Evolutionary conservation across 2,797 vertebrate genomes (phyloP), one percentile per base, ranked within the genome.

Genomic region (Buceros bicornis): DNA sequence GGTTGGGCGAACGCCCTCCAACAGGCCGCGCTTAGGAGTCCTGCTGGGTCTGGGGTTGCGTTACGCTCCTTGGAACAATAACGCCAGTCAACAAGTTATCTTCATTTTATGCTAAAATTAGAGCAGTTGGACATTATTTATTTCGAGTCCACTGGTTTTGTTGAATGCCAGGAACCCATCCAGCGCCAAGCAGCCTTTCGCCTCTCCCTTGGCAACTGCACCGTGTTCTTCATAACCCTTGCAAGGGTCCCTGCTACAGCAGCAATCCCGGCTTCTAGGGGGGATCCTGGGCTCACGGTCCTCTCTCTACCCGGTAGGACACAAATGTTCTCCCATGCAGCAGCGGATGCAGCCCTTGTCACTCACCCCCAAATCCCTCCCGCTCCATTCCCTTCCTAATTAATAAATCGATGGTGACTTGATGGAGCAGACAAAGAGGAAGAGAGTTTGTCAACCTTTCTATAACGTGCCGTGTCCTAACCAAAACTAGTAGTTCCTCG

Each of bases 21-120:
- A 24, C 33, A 79, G 85, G 87, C 60, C 11, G 8, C 8, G 3
- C 58, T 54, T n/a, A 1, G 3, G 67, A 77, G 61, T 45, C 86
- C 74, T 56, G 71, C 69, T 60, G 70, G 21, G 65, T 90, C 92
- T 74, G 60, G 82, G 82, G 82, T 66, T 71, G 88, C 2, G 14
- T 82, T 67, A 65, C 1, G 0, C 78, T 82, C 74, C 58, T 45
- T 12, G 57, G 72, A 90, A 93, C 90, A 90, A 82, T 64, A 81
- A 81, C 1, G 1, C 77, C 16, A 62, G 51, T 73, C 77, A 91
- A 78, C 64, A 62, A 76, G 35, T 35, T 84, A 71, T 14, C 90
- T 89, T 67, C 37, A 77, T 80, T 93, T 84, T 47, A 47, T 43
- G 42, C 88, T 94, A 90, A 90, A 93, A 93, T 95, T 86, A 95